A percentile compares a stretch with the other conserved stretches of the same genome.
Conservation (phyloP, 2,797 vertebrate species). For the Anas capensis region DNA sequence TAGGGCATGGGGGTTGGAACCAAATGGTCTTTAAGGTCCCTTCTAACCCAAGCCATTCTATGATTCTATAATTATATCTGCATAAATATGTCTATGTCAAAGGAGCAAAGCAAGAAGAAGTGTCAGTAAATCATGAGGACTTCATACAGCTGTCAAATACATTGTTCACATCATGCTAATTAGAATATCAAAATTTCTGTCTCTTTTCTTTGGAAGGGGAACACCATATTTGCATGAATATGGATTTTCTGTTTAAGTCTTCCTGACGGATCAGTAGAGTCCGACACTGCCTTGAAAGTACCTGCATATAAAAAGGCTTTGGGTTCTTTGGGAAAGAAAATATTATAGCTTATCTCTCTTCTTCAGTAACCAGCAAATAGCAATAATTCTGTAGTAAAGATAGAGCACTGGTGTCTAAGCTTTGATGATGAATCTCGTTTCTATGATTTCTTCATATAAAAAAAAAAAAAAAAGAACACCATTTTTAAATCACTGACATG, state of each 20-base stretch:
- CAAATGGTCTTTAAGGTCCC: no score
- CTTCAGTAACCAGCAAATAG: background rate
- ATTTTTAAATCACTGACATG: background rate
- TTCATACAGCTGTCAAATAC: background rate
- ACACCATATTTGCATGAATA: background rate
- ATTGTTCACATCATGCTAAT: background rate
- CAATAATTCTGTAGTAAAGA: background rate
- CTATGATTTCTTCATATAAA: background rate
- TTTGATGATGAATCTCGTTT: background rate
- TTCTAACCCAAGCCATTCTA: no score
- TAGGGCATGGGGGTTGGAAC: no score
- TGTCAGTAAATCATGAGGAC: background rate
- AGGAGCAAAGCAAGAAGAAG: background rate
- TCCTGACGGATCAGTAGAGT: background rate
- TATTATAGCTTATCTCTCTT: background rate
- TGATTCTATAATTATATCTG: background rate
- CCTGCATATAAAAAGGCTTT: background rate
- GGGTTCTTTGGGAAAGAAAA: background rate
- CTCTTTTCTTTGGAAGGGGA: background rate
- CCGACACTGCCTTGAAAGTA: background rate
- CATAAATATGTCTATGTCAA: background rate
- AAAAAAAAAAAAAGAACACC: background rate
- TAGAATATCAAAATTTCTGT: background rate
- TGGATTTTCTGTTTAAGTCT: background rate
- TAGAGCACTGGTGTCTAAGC: background rate